These are phyloP conservation scores for Leguminivora glycinivorella DNA, from an alignment of 1,140 invertebrate species.

Conservation along the genomic window DNA sequence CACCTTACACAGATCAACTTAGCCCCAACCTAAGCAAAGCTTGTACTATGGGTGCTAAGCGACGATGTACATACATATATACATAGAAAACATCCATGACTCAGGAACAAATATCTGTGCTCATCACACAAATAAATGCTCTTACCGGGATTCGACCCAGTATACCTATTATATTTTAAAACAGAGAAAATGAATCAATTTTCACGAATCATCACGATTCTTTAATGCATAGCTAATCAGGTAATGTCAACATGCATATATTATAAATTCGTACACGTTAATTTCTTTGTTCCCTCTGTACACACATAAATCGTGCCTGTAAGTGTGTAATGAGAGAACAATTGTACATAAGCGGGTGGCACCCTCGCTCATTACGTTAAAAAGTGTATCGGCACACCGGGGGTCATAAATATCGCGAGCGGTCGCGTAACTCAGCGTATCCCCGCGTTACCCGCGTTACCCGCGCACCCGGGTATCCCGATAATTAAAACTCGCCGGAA, in stretches of 20 bases:
- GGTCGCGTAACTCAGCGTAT: constrained; percentile 72
- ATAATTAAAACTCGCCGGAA: constrained; percentile 80
- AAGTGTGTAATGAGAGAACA: constrained; percentile 28
- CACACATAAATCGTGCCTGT: neutral
- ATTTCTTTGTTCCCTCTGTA: neutral
- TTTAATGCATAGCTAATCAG: neutral
- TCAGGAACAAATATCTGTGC: too few species aligned
- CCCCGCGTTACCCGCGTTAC: constrained; percentile 30
- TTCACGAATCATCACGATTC: neutral
- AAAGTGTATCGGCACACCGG: constrained; percentile 74
- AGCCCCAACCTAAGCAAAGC: too few species aligned
- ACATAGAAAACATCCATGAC: too few species aligned
- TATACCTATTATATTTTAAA: too few species aligned
- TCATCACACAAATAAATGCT: too few species aligned
- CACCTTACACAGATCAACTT: too few species aligned
- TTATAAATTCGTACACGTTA: neutral
- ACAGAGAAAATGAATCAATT: neutral
- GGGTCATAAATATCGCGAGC: constrained; percentile 70
- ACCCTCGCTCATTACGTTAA: constrained; percentile 73
- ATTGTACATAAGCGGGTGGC: constrained; percentile 46
- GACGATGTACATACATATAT: too few species aligned
- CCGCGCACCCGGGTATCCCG: constrained; percentile 70
- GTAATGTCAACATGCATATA: neutral
- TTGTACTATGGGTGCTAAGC: too few species aligned
- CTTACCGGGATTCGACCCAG: too few species aligned